Evolutionary conservation across 1,140 invertebrate genomes (phyloP).

Genomic region (Rhyacophila brunnea): DNA sequence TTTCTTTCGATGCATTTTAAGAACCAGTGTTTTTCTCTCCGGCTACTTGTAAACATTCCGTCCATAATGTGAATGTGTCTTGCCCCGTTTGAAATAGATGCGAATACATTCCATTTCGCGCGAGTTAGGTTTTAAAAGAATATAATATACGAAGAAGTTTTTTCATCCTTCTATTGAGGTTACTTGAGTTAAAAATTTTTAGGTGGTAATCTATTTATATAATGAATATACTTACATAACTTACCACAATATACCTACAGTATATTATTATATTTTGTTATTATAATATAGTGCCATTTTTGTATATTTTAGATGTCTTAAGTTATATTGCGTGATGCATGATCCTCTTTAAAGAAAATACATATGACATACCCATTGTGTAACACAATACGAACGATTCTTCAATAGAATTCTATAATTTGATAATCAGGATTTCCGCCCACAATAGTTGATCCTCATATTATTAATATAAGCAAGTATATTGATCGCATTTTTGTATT

Average conservation of each 20-base stretch:
- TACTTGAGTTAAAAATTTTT: not conserved
- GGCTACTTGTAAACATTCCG: not conserved
- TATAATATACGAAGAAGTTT: not conserved
- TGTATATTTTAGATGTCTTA: not conserved
- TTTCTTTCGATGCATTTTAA: not conserved
- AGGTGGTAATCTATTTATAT: not conserved
- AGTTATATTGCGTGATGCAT: too few species aligned
- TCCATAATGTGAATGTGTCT: not conserved
- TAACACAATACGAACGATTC: too few species aligned
- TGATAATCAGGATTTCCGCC: too few species aligned
- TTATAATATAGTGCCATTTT: not conserved
- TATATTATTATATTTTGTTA: too few species aligned
- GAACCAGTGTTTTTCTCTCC: too few species aligned
- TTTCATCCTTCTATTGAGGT: not conserved
- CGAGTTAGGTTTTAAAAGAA: not conserved
- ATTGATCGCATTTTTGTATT: too few species aligned
- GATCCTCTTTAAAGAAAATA: too few species aligned
- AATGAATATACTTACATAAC: not conserved
- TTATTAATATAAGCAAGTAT: too few species aligned
- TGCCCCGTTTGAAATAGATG: not conserved
- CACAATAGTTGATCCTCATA: too few species aligned
- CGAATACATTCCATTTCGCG: too few species aligned
- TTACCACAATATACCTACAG: not conserved
- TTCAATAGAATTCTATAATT: too few species aligned
- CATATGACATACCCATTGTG: too few species aligned